phyloP scores from a whole-genome alignment of 1,140 invertebrate species.

The Mylabris phalerata region DNA sequence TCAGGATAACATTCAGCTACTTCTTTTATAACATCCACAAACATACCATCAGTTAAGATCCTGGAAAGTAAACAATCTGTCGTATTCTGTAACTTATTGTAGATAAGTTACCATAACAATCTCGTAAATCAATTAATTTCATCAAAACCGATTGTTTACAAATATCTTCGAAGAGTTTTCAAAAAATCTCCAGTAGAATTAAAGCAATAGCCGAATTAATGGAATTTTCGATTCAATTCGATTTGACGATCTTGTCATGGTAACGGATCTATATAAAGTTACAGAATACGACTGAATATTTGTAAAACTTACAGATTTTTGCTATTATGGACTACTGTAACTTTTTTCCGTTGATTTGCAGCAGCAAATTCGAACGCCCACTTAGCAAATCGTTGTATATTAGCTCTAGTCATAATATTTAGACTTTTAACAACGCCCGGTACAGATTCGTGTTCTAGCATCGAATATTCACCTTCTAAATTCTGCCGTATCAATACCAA shows the following conservation, averaged over 20 bases:
- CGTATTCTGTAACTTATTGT: too few species aligned
- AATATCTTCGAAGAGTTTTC: too few species aligned
- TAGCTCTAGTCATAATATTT: conserved; percentile 71
- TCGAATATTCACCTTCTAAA: conserved; percentile 52
- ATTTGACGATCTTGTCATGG: too few species aligned
- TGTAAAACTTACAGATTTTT: background rate
- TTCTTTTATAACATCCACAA: background rate
- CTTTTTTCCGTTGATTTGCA: conserved; percentile 62
- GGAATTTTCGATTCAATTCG: too few species aligned
- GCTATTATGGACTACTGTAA: conserved; percentile 75
- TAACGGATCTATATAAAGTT: too few species aligned
- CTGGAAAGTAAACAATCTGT: background rate
- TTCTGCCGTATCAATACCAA: conserved; percentile 63
- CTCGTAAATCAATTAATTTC: too few species aligned
- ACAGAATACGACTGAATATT: too few species aligned
- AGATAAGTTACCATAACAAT: too few species aligned
- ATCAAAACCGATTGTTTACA: too few species aligned
- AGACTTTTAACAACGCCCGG: conserved; percentile 73
- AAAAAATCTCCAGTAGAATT: too few species aligned
- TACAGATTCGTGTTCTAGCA: conserved; percentile 62
- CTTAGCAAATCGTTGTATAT: conserved; percentile 67
- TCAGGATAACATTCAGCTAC: background rate
- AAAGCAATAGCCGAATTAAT: too few species aligned
- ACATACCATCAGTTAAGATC: background rate
- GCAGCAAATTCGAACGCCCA: conserved; percentile 79